phyloP scores from a whole-genome alignment of 2,797 vertebrate species.

The Calcarius lapponicus region DNA sequence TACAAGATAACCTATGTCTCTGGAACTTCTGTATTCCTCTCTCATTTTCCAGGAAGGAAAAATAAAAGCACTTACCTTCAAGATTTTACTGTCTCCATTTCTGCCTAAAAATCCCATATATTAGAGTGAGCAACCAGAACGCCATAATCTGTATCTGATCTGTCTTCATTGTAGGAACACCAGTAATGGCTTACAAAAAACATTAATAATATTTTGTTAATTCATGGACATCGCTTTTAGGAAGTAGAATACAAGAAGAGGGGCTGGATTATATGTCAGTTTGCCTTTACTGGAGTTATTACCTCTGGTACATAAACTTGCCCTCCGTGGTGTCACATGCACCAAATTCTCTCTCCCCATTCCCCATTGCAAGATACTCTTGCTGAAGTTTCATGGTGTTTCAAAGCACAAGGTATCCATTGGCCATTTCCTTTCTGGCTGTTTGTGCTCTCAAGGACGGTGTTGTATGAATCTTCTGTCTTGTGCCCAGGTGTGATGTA shows the following conservation, averaged over 20 bases:
- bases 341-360: neutral
- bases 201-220: neutral
- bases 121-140: neutral
- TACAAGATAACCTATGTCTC: neutral
- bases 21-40: neutral
- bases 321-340: accelerated
- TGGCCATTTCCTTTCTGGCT: neutral
- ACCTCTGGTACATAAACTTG: neutral
- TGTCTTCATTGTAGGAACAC: neutral
- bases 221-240: neutral
- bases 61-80: neutral
- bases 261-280: neutral
- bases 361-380: neutral
- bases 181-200: neutral
- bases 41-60: neutral
- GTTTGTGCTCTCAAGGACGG: neutral
- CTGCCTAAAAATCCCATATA: neutral
- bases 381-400: neutral
- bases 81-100: neutral
- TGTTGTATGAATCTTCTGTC: neutral
- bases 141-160: neutral
- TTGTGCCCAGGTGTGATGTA: neutral
- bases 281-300: neutral
- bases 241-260: neutral
- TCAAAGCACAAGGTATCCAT: neutral